Evolutionary conservation across 37 sponge, comb jelly and placozoan species (phyloP).

Genomic region (Diacarnus erythraeanus): DNA sequence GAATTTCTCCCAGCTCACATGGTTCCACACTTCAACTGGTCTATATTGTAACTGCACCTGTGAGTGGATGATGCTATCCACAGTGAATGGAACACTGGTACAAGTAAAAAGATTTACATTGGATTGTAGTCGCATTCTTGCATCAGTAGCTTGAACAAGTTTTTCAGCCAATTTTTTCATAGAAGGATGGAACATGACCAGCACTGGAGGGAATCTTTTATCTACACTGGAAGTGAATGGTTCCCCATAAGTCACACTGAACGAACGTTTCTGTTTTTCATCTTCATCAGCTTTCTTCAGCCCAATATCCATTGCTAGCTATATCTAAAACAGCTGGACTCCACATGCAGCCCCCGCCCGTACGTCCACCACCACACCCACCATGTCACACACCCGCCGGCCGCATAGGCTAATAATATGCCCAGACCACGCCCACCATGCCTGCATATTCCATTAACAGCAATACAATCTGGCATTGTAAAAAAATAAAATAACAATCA

Average conservation of each 20-base stretch:
- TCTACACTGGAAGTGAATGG: neutral
- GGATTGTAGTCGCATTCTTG: neutral
- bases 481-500: no score
- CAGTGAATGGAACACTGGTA: neutral
- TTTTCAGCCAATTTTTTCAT: slow-evolving; percentile 61
- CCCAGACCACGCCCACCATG: no score
- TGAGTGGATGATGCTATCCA: neutral
- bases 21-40: slow-evolving; percentile 50
- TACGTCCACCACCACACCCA: neutral
- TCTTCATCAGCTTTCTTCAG: no score
- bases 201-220: slow-evolving; percentile 60
- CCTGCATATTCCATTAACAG: no score
- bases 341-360: no score
- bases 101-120: no score
- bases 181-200: slow-evolving; percentile 72
- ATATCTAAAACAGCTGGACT: no score
- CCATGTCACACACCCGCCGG: no score
- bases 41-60: slow-evolving; percentile 9
- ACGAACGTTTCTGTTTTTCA: no score
- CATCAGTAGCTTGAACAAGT: slow-evolving; percentile 7
- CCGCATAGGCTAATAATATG: no score
- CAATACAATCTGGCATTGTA: no score
- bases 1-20: slow-evolving; percentile 73
- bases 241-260: neutral
- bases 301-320: no score